Percentiles rank a stretch among this genome's conserved stretches.
Evolutionary conservation across 2,888 invertebrate species (phyloP).

Genomic region (Drosophila anceps): DNA sequence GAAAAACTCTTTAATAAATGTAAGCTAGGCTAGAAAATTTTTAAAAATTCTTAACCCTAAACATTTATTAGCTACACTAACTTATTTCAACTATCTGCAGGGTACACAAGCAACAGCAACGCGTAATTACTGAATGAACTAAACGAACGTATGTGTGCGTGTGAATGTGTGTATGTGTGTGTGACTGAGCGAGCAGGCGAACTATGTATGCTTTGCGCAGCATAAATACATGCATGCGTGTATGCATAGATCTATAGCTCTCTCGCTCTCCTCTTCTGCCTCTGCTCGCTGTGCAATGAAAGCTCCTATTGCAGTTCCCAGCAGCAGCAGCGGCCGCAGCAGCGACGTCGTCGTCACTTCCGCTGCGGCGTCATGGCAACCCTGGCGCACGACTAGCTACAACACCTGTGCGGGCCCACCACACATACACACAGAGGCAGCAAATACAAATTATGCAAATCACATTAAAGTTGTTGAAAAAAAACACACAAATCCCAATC

Average conservation of each 20-base stretch:
- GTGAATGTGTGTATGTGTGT: slow-evolving; percentile 1
- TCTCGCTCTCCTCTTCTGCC: neutral
- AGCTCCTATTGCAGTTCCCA: slow-evolving; percentile 46
- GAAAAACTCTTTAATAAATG: neutral
- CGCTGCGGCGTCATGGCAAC: slow-evolving; percentile 49
- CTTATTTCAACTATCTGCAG: neutral
- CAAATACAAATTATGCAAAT: slow-evolving; percentile 70
- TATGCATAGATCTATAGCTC: slow-evolving; percentile 7
- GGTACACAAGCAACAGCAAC: slow-evolving; percentile 10
- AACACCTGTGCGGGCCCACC: slow-evolving; percentile 66
- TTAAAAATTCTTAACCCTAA: neutral
- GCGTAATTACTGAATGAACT: slow-evolving; percentile 51
- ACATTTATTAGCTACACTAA: neutral
- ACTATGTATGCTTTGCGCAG: slow-evolving; percentile 12
- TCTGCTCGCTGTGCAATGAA: neutral
- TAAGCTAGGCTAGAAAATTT: neutral
- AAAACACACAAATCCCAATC: slow-evolving; percentile 41
- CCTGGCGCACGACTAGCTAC: slow-evolving; percentile 47
- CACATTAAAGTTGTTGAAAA: slow-evolving; percentile 57
- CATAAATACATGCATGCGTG: slow-evolving; percentile 28
- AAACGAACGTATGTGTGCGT: slow-evolving; percentile 8
- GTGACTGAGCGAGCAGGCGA: slow-evolving; percentile 17
- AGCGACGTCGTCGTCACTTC: slow-evolving; percentile 46
- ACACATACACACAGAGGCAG: slow-evolving; percentile 33
- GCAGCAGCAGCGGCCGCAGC: neutral